Evolutionary conservation across 2,113 vertebrate genomes (phyloP).

Genomic region (Astur gentilis): DNA sequence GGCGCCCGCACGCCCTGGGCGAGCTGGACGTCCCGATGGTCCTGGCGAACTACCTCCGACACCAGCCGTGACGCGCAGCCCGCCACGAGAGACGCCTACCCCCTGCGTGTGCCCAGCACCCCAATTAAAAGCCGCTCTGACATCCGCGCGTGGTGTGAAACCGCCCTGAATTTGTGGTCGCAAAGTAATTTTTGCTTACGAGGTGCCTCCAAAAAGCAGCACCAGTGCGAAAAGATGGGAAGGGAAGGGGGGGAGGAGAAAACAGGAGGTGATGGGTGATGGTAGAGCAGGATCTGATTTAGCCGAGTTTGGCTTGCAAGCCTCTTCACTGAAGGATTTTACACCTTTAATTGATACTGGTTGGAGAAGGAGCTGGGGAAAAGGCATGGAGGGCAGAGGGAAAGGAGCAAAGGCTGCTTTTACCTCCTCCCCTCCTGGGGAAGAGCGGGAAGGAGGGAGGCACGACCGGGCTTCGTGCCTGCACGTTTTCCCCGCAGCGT

Average conservation of each 20-base stretch:
- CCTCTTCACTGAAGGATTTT: not conserved
- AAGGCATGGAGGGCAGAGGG: not conserved
- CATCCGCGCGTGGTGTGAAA: accelerated
- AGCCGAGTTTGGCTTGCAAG: not conserved
- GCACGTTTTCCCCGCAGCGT: accelerated
- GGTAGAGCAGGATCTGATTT: not conserved
- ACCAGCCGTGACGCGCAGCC: conserved; percentile 15
- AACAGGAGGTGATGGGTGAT: not conserved
- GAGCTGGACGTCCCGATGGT: conserved; percentile 80
- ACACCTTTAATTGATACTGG: not conserved
- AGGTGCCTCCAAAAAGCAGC: accelerated
- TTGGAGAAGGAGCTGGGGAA: not conserved
- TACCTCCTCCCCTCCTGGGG: not conserved
- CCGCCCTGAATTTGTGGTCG: accelerated
- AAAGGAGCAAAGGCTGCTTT: not conserved
- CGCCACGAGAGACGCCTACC: not conserved
- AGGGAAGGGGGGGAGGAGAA: not conserved
- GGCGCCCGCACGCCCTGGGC: conserved; percentile 53
- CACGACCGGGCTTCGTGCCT: accelerated
- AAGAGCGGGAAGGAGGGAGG: not conserved
- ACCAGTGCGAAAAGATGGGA: accelerated
- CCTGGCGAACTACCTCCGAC: conserved; percentile 84
- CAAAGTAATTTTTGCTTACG: accelerated
- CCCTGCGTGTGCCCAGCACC: accelerated
- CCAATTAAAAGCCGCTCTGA: accelerated